These are phyloP conservation scores for Callitettix versicolor DNA, from an alignment of 1,140 invertebrate species.

Conservation along the genomic window DNA sequence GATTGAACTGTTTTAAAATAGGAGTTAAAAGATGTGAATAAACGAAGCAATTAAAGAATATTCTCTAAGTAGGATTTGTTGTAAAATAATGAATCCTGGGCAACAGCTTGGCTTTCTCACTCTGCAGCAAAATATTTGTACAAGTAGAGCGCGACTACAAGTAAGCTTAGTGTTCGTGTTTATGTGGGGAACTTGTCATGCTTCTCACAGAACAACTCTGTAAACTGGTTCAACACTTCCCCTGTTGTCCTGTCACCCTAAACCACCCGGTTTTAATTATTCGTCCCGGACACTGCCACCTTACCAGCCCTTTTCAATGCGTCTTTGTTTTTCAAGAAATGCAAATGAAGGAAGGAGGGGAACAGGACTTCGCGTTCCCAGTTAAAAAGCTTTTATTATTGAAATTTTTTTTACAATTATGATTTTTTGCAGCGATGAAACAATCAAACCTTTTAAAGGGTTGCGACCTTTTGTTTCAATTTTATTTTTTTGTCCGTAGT, in stretches of 20 bases:
- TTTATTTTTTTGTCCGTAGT: background rate
- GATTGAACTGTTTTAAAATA: no score
- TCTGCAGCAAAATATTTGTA: no score
- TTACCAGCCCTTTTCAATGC: conserved; percentile 1
- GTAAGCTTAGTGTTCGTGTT: no score
- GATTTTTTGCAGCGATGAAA: conserved; percentile 8
- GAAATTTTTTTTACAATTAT: conserved; percentile 12
- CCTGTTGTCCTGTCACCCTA: no score
- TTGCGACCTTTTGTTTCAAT: conserved; percentile 7
- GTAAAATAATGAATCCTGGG: no score
- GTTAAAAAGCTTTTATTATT: conserved; percentile 1
- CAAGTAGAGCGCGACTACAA: no score
- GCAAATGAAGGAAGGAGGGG: background rate
- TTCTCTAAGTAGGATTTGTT: no score
- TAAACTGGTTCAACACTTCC: conserved; percentile 3
- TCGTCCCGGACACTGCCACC: background rate
- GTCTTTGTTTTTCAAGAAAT: conserved; percentile 11
- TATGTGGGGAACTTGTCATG: no score
- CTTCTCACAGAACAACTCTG: no score
- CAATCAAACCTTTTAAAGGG: conserved; percentile 4
- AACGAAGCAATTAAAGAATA: no score
- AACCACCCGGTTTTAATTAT: conserved; percentile 3
- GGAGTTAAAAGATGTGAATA: no score
- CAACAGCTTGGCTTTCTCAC: no score
- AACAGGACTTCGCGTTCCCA: background rate